A percentile compares a stretch with the other conserved stretches of the same genome.
Conservation (phyloP, 1,140 invertebrate species). For the Drosophila ambigua region DNA sequence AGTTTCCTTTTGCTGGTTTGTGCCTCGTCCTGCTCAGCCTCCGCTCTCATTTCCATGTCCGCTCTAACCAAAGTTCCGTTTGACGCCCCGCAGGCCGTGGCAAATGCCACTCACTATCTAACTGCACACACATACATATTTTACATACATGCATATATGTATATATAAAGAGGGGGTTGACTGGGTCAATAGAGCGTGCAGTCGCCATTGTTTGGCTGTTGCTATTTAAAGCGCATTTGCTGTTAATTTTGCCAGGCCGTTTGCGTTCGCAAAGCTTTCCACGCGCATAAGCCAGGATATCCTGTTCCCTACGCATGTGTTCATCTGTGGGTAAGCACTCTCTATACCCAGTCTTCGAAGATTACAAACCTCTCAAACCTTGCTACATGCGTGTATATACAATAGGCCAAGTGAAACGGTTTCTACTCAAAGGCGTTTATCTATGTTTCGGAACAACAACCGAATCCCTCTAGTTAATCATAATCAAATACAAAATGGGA, state of each 20-base stretch:
- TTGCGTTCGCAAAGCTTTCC: slow-evolving; percentile 61
- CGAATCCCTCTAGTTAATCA: too few species aligned
- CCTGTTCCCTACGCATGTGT: slow-evolving; percentile 50
- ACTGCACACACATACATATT: slow-evolving; percentile 22
- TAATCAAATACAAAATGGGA: too few species aligned
- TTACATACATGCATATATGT: neutral
- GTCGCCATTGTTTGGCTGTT: slow-evolving; percentile 66
- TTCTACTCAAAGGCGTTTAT: too few species aligned
- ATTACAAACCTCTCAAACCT: too few species aligned
- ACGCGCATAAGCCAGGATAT: slow-evolving; percentile 76
- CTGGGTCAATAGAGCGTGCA: slow-evolving; percentile 74
- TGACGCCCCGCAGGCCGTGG: slow-evolving; percentile 37
- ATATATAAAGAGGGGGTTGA: slow-evolving; percentile 22
- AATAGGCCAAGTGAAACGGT: too few species aligned
- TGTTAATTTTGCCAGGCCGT: slow-evolving; percentile 77
- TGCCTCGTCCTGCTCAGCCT: slow-evolving; percentile 35
- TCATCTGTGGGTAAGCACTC: neutral
- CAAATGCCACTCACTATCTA: slow-evolving; percentile 35
- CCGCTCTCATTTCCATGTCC: slow-evolving; percentile 70
- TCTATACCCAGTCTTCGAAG: too few species aligned
- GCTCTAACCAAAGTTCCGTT: slow-evolving; percentile 68
- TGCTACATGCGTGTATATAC: too few species aligned
- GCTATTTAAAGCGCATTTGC: slow-evolving; percentile 78
- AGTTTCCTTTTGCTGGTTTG: slow-evolving; percentile 72
- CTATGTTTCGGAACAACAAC: too few species aligned